Conservation (phyloP, 2,113 vertebrate genomes). For the Bettongia penicillata region DNA sequence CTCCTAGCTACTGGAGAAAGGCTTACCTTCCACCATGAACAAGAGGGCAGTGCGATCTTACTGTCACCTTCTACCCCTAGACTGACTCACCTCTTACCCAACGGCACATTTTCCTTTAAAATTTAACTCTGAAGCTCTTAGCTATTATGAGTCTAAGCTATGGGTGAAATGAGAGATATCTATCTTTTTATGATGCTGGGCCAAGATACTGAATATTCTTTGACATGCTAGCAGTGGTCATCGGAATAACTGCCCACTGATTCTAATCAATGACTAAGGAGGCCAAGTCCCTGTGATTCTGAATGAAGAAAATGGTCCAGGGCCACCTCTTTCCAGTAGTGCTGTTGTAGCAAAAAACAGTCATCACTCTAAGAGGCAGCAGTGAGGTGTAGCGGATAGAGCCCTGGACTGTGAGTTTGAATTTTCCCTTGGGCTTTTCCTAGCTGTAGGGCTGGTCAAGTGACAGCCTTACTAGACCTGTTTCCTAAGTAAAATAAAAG, state of each 20-base stretch:
- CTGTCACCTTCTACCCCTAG: background rate
- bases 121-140: background rate
- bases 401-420: background rate
- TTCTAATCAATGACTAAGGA: background rate
- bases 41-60: background rate
- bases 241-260: background rate
- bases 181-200: background rate
- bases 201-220: background rate
- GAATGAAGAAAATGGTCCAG: background rate
- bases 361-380: background rate
- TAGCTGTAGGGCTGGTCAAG: background rate
- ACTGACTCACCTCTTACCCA: background rate
- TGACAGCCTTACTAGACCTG: background rate
- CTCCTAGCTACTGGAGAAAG: background rate
- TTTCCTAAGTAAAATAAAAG: background rate
- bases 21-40: background rate
- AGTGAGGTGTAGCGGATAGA: background rate
- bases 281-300: background rate
- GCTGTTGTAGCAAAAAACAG: background rate
- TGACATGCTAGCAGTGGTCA: background rate
- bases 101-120: background rate
- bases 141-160: background rate
- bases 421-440: background rate
- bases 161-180: background rate
- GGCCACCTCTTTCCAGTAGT: background rate